Base-by-base conservation (phyloP, 2,888 invertebrate species). In the Nymphalis polychloros region DNA sequence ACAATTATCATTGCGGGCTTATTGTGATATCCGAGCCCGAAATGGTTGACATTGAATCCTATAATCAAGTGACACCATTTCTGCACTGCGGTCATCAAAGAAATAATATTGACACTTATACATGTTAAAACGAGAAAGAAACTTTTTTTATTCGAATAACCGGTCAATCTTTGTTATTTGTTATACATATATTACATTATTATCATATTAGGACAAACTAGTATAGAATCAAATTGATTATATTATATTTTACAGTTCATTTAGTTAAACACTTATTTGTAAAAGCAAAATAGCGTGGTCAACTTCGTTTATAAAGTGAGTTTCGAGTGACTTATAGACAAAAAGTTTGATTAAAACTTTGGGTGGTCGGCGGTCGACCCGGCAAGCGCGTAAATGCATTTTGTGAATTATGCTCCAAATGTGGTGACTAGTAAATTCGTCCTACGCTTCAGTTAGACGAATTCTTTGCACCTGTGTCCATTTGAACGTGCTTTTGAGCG, bases 331-430 rank as follows among this genome's bases (percentile, higher is more conserved):
- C 57, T 67, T 55, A 20, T 47, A 55, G 57, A 57, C 67, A 20
- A 59, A 60, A 77, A 72, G 80, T 81, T 77, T 50, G 52, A 65
- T 61, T 59, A 41, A 63, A 71, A 75, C 77, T 78, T 81, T 77
- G 74, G 65, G 48, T 70, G 75, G 69, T 76, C 73, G 72, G 73
- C 71, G 77, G 77, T 74, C 70, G 75, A 75, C 75, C 74, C 67
- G 71, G 64, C 64, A 68, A 53, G 57, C 73, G 73, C 79, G 79
- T 81, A 85, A 87, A 87, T 87, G 87, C 84, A 86, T 87, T 88
- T 87, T 80, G 84, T 85, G 87, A 88, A 84, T 87, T 87, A 89
- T 87, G 81, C 76, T 75, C 76, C 73, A 77, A 82, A 84, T 83
- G 84, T 84, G 86, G 84, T 83, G 84, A 85, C 79, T 82, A 80